phyloP scores from a whole-genome alignment of 2,888 invertebrate species.

The Lysandra coridon region DNA sequence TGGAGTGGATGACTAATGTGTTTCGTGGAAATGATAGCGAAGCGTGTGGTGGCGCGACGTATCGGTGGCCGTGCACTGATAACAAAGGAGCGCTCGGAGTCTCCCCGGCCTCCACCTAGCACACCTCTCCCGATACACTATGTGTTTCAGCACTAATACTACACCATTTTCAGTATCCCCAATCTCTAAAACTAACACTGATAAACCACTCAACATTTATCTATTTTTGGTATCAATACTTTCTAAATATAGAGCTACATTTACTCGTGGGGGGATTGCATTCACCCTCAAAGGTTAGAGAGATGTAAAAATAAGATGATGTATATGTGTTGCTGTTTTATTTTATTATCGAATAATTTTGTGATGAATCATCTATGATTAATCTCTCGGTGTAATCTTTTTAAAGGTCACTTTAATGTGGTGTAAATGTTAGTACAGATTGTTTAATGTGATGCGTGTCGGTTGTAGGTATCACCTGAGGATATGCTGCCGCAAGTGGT shows the following conservation, averaged over 20 bases:
- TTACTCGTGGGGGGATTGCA: slow-evolving; percentile 65
- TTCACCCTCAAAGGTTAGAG: slow-evolving; percentile 51
- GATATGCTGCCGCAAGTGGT: slow-evolving; percentile 89
- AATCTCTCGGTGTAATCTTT: slow-evolving; percentile 43
- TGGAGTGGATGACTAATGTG: slow-evolving; percentile 78
- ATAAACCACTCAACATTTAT: slow-evolving; percentile 46
- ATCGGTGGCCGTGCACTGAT: slow-evolving; percentile 68
- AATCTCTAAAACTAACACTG: slow-evolving; percentile 47
- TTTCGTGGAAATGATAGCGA: slow-evolving; percentile 77
- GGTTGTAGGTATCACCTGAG: slow-evolving; percentile 85
- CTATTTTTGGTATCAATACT: slow-evolving; percentile 77
- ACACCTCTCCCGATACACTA: slow-evolving; percentile 32
- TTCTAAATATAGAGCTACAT: slow-evolving; percentile 74
- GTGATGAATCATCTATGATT: slow-evolving; percentile 74
- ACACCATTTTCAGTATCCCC: slow-evolving; percentile 18
- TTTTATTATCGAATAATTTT: slow-evolving; percentile 63
- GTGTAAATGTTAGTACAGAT: slow-evolving; percentile 50
- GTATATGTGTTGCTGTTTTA: slow-evolving; percentile 48
- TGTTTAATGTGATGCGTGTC: slow-evolving; percentile 48
- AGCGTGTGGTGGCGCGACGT: slow-evolving; percentile 63
- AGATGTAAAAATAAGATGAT: slow-evolving; percentile 35
- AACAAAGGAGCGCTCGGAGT: slow-evolving; percentile 71
- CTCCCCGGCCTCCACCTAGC: slow-evolving; percentile 37
- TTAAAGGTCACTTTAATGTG: slow-evolving; percentile 61
- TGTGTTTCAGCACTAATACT: slow-evolving; percentile 7